Evolutionary conservation across 1,140 invertebrate species (phyloP), one percentile per base, ranked within the genome.

Genomic region (Lepidurus apus): DNA sequence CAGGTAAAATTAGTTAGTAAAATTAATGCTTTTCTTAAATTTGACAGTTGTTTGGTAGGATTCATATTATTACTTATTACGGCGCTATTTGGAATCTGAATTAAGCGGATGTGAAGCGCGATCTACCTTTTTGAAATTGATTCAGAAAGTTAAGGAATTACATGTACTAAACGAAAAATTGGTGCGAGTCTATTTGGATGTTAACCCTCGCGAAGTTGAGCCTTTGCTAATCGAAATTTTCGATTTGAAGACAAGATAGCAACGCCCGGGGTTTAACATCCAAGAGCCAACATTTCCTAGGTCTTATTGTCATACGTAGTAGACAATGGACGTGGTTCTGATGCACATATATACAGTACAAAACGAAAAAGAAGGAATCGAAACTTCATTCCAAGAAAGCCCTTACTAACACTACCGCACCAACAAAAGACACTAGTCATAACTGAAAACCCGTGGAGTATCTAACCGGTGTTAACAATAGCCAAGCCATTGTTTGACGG

Each of bases 171-270:
- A 94, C 80, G 93, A 95, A 81, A 92, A 93, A 80, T 91, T 96
- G 74, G 92, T 96, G 9, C 90, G 90, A 42, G 93, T 96, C 42
- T 95, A 95, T 85, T 86, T 96, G 42, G 93, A 96, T 84, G 92
- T 96, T 1, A 95, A 97, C 87, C 95, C 95, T 75, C 90, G 90
- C 75, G 89, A 93, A 83, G 92, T 97, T 74, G 95, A 96, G 82
- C 96, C 95, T 6, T 86, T 98, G 42, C 87, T 98, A 26, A 92
- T 96, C 82, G 95, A 97, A 88, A 95, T 97, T 84, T 95, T 97
- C 82, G 94, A 97, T 85, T 88, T 96, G 76, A 95, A 96, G 85
- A 17, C 73, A 43, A 74, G 78, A 74, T 79, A 65, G 3, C 34
- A 34, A 34, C 34, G 53, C 13, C 53, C 0, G 13, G 17, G 13